These are phyloP conservation scores for Sialis fuliginosa DNA, from an alignment of 2,888 invertebrate species.

Conservation along the genomic window DNA sequence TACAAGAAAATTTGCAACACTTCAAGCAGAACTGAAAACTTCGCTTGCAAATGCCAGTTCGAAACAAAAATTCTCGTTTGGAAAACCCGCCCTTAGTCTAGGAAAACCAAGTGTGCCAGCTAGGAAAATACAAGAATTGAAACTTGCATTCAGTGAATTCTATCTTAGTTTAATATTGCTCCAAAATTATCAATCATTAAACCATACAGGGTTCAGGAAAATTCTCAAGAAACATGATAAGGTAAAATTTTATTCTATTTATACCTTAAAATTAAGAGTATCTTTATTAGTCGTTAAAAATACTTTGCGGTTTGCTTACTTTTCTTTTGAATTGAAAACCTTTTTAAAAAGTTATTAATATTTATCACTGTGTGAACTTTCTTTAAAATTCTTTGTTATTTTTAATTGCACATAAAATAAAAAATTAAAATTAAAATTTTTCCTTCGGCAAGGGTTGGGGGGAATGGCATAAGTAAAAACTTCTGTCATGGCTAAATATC, in stretches of 20 bases:
- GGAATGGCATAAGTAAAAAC: too few species aligned
- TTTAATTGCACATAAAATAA: too few species aligned
- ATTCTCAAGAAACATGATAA: conserved; percentile 86
- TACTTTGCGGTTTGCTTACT: too few species aligned
- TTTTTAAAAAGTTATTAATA: too few species aligned
- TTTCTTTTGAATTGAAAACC: too few species aligned
- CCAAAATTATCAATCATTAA: conserved; percentile 78
- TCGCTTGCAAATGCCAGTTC: conserved; percentile 21
- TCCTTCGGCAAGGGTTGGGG: too few species aligned
- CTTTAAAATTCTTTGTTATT: too few species aligned
- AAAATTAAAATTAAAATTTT: too few species aligned
- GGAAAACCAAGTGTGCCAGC: conserved; percentile 29
- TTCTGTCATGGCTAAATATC: too few species aligned
- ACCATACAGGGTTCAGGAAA: conserved; percentile 78
- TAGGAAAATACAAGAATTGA: conserved; percentile 62
- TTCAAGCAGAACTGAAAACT: conserved; percentile 50
- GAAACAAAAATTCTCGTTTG: conserved; percentile 17
- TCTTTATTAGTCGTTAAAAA: not conserved
- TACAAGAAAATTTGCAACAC: conserved; percentile 55
- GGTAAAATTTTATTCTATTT: conserved; percentile 22
- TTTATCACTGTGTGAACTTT: too few species aligned
- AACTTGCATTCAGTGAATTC: conserved; percentile 79
- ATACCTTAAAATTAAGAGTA: not conserved
- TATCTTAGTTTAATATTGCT: conserved; percentile 70
- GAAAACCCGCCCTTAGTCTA: conserved; percentile 10